These are phyloP conservation scores for Tadarida brasiliensis DNA, from an alignment of 2,797 vertebrate species.

Conservation along the genomic window DNA sequence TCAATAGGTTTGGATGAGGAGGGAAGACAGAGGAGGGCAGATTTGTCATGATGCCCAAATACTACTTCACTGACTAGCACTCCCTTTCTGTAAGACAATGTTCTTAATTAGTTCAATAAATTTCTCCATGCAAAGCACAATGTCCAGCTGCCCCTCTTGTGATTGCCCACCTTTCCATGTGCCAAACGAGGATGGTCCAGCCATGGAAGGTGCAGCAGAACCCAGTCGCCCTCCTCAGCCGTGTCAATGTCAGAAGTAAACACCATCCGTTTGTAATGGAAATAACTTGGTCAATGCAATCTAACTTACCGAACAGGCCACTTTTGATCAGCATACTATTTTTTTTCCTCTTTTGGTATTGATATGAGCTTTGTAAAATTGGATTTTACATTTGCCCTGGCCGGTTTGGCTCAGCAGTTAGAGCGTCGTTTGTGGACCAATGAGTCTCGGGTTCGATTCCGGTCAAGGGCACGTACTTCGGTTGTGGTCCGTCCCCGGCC, in stretches of 20 bases:
- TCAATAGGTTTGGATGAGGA: background rate
- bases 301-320: background rate
- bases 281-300: background rate
- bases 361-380: background rate
- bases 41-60: background rate
- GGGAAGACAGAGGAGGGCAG: background rate
- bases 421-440: too few species aligned
- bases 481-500: too few species aligned
- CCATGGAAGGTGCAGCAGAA: too few species aligned
- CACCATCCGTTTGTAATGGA: background rate
- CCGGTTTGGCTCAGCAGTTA: too few species aligned
- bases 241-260: background rate
- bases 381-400: background rate
- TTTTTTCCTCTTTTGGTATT: background rate
- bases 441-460: too few species aligned
- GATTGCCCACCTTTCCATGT: background rate
- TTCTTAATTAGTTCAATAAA: slow-evolving; percentile 29
- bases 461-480: too few species aligned
- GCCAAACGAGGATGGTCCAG: background rate
- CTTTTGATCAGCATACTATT: background rate
- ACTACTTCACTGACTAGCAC: background rate
- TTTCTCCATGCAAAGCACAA: slow-evolving; percentile 37
- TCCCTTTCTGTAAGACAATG: background rate
- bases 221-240: background rate
- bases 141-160: background rate